Evolutionary conservation across 2,797 vertebrate species (phyloP).

Genomic region (Myripristis murdjan): DNA sequence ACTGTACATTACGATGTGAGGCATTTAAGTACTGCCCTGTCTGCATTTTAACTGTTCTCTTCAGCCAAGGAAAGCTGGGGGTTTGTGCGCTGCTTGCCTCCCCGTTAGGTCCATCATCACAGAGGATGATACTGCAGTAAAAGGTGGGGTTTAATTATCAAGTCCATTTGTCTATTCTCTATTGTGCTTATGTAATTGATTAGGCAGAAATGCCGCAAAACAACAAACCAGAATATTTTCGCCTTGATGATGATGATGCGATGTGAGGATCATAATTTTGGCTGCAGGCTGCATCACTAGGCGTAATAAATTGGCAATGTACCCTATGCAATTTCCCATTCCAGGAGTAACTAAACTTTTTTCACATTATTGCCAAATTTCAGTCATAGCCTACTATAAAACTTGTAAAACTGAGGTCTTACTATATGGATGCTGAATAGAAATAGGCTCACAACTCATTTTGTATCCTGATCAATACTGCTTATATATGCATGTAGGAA

Average conservation of each 20-base stretch:
- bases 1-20: not conserved
- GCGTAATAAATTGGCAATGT: not conserved
- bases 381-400: not conserved
- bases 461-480: too few species aligned
- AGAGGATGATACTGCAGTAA: slow-evolving; percentile 31
- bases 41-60: not conserved
- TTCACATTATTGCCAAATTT: not conserved
- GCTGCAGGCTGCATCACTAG: not conserved
- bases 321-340: not conserved
- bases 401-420: not conserved
- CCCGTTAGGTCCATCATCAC: slow-evolving; percentile 13
- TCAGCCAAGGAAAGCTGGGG: slow-evolving; percentile 4
- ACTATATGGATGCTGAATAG: not conserved
- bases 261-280: not conserved
- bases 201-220: not conserved
- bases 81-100: not conserved
- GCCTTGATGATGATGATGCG: not conserved
- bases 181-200: not conserved
- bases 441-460: not conserved
- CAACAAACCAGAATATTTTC: not conserved
- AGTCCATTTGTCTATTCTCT: not conserved
- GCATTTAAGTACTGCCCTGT: not conserved
- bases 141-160: slow-evolving; percentile 54
- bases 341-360: not conserved
- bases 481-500: too few species aligned